Conservation (phyloP, 1,140 invertebrate species). For the Drosophila oshimai region DNA sequence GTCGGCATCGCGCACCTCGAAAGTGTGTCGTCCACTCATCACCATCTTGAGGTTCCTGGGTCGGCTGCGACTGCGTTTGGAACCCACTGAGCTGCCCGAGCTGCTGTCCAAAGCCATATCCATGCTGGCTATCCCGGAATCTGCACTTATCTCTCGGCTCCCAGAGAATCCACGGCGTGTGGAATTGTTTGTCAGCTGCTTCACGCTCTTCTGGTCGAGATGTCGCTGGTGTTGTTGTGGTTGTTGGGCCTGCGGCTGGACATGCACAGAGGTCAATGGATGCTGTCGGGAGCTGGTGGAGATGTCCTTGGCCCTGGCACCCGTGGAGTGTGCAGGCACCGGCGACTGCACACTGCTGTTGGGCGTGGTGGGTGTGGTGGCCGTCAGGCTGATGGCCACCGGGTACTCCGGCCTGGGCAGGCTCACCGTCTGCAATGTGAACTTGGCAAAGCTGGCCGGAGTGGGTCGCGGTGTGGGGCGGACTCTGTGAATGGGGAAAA, state of each 20-base stretch:
- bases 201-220: conserved; percentile 88
- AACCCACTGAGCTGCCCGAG: conserved; percentile 70
- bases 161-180: conserved; percentile 83
- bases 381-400: conserved; percentile 83
- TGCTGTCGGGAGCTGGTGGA: conserved; percentile 18
- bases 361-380: conserved; percentile 74
- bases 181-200: conserved; percentile 87
- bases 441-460: conserved; percentile 84
- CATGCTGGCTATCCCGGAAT: conserved; percentile 86
- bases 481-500: conserved; percentile 29
- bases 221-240: no score
- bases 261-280: conserved; percentile 68
- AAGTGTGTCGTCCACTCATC: conserved; percentile 84
- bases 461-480: conserved; percentile 67
- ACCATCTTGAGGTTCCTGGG: conserved; percentile 85
- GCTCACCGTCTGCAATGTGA: conserved; percentile 89
- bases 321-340: conserved; percentile 40
- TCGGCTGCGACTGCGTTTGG: conserved; percentile 78
- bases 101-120: conserved; percentile 82
- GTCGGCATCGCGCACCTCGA: conserved; percentile 85
- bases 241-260: conserved; percentile 29
- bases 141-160: conserved; percentile 84
- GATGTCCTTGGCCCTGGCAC: conserved; percentile 55
- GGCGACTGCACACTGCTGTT: conserved; percentile 69
- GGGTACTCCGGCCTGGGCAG: conserved; percentile 89